Base-by-base conservation (phyloP, 2,113 vertebrate species). In the Sinocyclocheilus anshuiensis region DNA sequence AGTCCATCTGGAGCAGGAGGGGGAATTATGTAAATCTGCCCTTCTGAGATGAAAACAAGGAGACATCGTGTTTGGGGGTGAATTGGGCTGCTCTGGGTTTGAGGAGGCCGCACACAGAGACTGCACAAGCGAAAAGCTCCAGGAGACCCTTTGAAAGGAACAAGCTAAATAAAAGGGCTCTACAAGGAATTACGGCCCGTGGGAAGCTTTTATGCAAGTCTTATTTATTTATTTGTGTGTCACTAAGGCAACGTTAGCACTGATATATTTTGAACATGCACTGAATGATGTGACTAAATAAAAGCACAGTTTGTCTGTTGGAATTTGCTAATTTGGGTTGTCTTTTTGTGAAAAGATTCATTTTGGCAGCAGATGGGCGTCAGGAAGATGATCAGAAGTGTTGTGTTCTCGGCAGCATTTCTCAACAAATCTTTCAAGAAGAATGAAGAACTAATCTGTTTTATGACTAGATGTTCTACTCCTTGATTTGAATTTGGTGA, bases 1-100 rank as follows among this genome's bases (percentile, higher is more conserved):
- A 15, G 63, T 48, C 80, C 83, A 89, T 48, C 75, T 88, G 87
- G 67, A 81, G 26, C 57, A 83, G 36, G 22, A 86, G 76, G 80
- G 69, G 45, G 24, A 85, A 72, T 57, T 81, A 74, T 81, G 87
- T 65, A 84, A 88, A 87, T 80, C 12, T 65, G 63, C 18, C 33
- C 82, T 24, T 84, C 39, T n/a, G 78, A 88, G 67, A 74, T 22
- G 50, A 61, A 76, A 85, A 39, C 45, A 2, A 26, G 63, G 50
- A 65, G 84, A 84, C 74, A 36, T 69, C n/a, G 20, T 45, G 45
- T 20, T 29, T 4, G 55, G 20, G 33, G 48, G 63, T 57, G 84
- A 78, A 80, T 74, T 45, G 65, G 77, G 84, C 22, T 39, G 65
- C 6, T 82, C 45, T 7, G 65, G 84, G 50, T 81, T 33, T 80